These are phyloP conservation scores for Cromileptes altivelis DNA, from an alignment of 2,113 vertebrate genomes.

Conservation along the genomic window DNA sequence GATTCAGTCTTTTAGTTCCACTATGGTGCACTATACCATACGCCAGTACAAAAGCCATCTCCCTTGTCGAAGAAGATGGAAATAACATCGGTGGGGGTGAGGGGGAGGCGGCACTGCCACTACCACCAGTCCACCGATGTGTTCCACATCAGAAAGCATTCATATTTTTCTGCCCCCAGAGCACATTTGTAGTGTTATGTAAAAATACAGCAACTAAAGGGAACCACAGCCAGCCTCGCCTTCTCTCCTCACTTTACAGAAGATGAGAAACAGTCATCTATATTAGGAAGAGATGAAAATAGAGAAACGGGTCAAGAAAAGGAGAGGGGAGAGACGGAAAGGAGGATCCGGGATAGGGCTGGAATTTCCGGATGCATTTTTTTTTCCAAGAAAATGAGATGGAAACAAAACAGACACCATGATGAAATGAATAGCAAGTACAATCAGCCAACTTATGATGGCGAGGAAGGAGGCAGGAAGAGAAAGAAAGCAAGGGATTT, in stretches of 20 bases:
- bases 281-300: conserved; percentile 8
- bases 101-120: conserved; percentile 14
- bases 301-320: conserved; percentile 1
- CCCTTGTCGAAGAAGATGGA: conserved; percentile 67
- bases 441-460: conserved; percentile 45
- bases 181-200: conserved; percentile 69
- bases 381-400: conserved; percentile 17
- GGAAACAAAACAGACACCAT: conserved; percentile 48
- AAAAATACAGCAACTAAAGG: conserved; percentile 60
- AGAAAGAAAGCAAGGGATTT: neutral
- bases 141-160: conserved; percentile 77
- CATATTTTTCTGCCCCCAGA: conserved; percentile 65
- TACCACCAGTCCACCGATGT: conserved; percentile 41
- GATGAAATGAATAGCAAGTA: conserved; percentile 57
- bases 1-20: conserved; percentile 83
- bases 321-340: neutral
- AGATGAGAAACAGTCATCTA: conserved; percentile 27
- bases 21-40: conserved; percentile 69
- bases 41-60: conserved; percentile 69
- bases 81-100: conserved; percentile 57
- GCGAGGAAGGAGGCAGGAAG: neutral
- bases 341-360: neutral
- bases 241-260: conserved; percentile 30
- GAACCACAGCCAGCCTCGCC: conserved; percentile 23
- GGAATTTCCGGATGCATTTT: conserved; percentile 7